phyloP scores from a whole-genome alignment of 2,113 vertebrate species.

The Oryzias celebensis region DNA sequence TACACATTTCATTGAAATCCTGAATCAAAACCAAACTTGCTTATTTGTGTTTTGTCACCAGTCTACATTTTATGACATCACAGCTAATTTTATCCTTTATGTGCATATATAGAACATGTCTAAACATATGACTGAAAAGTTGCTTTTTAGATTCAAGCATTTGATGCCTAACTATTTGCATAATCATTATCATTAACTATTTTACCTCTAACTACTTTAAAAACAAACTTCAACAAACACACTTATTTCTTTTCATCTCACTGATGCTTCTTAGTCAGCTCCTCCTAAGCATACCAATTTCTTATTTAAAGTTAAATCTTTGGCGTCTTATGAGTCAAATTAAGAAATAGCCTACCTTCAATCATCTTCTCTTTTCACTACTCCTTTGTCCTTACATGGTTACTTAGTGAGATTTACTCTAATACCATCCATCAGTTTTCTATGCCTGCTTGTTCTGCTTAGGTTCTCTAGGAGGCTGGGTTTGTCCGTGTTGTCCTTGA shows the following conservation, averaged over 20 bases:
- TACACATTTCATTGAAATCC: too few species aligned
- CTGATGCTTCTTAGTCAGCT: conserved; percentile 18
- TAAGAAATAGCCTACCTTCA: conserved; percentile 21
- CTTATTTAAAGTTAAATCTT: not conserved
- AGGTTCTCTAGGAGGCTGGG: too few species aligned
- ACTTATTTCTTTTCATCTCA: conserved; percentile 11
- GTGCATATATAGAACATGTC: too few species aligned
- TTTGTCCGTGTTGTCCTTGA: too few species aligned
- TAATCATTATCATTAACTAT: conserved; percentile 28
- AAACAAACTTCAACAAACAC: conserved; percentile 2
- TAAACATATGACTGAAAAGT: too few species aligned
- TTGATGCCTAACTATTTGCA: conserved; percentile 51
- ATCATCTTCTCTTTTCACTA: not conserved
- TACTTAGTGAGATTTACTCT: conserved; percentile 1
- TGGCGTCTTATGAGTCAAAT: conserved; percentile 32
- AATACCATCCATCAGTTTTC: not conserved
- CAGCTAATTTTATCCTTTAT: too few species aligned
- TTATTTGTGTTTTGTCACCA: too few species aligned
- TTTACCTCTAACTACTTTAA: conserved; percentile 24
- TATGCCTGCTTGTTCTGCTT: too few species aligned
- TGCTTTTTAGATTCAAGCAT: conserved; percentile 36
- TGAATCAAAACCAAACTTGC: too few species aligned
- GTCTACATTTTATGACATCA: too few species aligned
- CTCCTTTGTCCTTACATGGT: not conserved
- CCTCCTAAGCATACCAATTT: conserved; percentile 9